Conservation (phyloP, 2,113 vertebrate genomes). For the Oceanites oceanicus region DNA sequence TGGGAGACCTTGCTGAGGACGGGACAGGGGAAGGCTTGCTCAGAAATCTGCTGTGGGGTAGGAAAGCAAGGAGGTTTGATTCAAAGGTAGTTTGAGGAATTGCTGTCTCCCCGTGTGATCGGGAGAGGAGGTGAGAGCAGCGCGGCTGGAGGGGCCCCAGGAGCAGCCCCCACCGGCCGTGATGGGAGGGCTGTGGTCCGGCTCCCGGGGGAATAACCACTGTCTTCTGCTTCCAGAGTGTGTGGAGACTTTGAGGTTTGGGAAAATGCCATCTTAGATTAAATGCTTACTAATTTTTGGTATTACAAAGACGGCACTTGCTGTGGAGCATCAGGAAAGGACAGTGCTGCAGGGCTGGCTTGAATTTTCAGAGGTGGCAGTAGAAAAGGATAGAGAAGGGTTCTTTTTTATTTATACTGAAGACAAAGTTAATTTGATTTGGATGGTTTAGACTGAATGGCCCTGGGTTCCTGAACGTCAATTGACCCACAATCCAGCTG, state of each 20-base stretch:
- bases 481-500: background rate
- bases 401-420: background rate
- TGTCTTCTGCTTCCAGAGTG: background rate
- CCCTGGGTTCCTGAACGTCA: background rate
- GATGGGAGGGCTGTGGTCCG: background rate
- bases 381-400: background rate
- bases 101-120: rapidly evolving
- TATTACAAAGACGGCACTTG: background rate
- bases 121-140: background rate
- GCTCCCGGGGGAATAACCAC: background rate
- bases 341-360: background rate
- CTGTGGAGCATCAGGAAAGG: rapidly evolving
- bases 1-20: background rate
- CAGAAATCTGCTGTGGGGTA: rapidly evolving
- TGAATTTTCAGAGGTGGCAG: background rate
- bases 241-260: background rate
- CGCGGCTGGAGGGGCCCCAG: rapidly evolving
- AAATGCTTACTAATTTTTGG: background rate
- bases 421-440: background rate
- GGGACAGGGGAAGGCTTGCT: background rate
- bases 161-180: rapidly evolving
- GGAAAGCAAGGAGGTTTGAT: background rate
- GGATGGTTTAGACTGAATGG: background rate
- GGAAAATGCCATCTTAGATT: background rate
- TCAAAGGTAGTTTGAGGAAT: background rate